These are phyloP conservation scores for Polydrusus pterygomalis DNA, from an alignment of 2,888 invertebrate genomes.

Conservation along the genomic window DNA sequence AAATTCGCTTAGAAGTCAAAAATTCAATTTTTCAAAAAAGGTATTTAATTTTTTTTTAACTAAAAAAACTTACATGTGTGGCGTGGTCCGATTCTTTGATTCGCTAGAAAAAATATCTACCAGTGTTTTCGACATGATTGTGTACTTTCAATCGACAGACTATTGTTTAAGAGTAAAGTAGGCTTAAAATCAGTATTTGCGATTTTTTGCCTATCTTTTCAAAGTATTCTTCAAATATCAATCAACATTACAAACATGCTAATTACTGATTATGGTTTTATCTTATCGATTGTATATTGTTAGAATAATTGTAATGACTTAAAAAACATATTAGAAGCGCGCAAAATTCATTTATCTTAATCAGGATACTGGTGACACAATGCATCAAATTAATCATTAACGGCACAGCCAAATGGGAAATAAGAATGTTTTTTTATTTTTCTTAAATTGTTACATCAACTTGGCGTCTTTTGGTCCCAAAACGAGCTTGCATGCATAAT, in stretches of 20 bases:
- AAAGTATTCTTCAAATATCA: slow-evolving; percentile 30
- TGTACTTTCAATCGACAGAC: slow-evolving; percentile 6
- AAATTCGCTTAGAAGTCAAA: too few relatives aligned
- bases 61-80: slow-evolving; percentile 43
- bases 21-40: too few relatives aligned
- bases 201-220: slow-evolving; percentile 23
- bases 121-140: slow-evolving; percentile 41
- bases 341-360: slow-evolving; percentile 35
- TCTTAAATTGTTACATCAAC: too few relatives aligned
- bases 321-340: slow-evolving; percentile 25
- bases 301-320: slow-evolving; percentile 32
- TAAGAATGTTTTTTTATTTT: too few relatives aligned
- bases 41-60: not conserved
- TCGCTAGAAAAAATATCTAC: slow-evolving; percentile 43
- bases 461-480: too few relatives aligned
- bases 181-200: slow-evolving; percentile 25
- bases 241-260: slow-evolving; percentile 37
- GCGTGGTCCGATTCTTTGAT: slow-evolving; percentile 20
- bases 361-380: slow-evolving; percentile 20
- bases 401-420: not conserved
- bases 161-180: slow-evolving; percentile 9
- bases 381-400: not conserved
- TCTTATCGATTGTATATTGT: slow-evolving; percentile 42
- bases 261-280: slow-evolving; percentile 40
- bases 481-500: too few relatives aligned